Evolutionary conservation across 2,113 vertebrate genomes (phyloP).

Genomic region (Zosterops japonicus): DNA sequence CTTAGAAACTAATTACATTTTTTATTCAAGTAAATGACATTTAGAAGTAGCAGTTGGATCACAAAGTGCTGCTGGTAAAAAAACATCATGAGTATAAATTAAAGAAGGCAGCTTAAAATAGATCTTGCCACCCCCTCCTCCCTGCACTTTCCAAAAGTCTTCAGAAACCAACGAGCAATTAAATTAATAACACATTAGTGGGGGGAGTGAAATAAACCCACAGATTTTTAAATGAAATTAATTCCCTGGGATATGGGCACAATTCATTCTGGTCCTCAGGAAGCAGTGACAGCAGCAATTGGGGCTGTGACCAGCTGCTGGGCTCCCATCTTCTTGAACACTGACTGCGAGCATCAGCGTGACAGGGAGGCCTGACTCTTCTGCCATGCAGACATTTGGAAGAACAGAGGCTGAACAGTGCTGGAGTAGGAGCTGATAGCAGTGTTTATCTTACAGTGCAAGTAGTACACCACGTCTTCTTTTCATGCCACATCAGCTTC

Average conservation of each 20-base stretch:
- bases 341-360: accelerated
- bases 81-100: background rate
- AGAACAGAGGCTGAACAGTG: background rate
- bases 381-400: background rate
- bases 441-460: background rate
- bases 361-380: background rate
- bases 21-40: constrained; percentile 29
- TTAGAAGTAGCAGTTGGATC: background rate
- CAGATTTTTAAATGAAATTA: background rate
- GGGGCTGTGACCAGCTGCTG: background rate
- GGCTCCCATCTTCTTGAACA: background rate
- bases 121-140: background rate
- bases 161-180: background rate
- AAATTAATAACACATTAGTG: background rate
- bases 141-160: background rate
- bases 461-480: background rate
- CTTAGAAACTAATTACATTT: background rate
- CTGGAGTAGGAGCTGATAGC: background rate
- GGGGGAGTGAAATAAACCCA: background rate
- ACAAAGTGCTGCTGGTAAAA: background rate
- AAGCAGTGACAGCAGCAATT: background rate
- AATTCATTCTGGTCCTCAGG: background rate
- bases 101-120: constrained; percentile 27
- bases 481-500: background rate
- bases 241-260: background rate